Base-by-base conservation (phyloP, 2,113 vertebrate species). In the Sula dactylatra region DNA sequence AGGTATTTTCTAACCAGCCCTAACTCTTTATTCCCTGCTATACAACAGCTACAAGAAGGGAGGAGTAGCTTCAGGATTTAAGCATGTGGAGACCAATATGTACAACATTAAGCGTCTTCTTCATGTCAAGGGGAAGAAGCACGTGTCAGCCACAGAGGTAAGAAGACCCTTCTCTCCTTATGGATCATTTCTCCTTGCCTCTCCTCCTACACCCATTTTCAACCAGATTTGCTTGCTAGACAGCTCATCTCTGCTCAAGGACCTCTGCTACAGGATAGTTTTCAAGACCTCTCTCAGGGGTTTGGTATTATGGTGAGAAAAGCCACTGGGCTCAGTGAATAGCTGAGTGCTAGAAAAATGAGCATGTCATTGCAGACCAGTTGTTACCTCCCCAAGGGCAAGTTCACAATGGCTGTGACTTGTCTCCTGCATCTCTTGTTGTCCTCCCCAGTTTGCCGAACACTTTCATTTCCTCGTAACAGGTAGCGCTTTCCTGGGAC, bases 11-110 rank as follows among this genome's bases (percentile, higher is more conserved):
- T 50, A 83, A 70, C 19, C 40, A 55, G 7, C 26, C 73, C 55
- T 56, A 52, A 78, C n/a, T 87, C 31, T 82, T 80, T 47, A 21
- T 74, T 76, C 11, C 25, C 44, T 86, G 54, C 59, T 61, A 16
- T 56, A 27, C 55, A 77, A 76, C 98, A 99, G 99, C 95, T 99
- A 99, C 97, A 99, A 99, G 97, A 99, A 99, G 92, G 99, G 99
- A 16, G 99, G 99, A 16, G 97, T 98, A 77, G 98, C 98, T 34
- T 99, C 99, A 4, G 99, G 99, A 36, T 99, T 99, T 92, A 97
- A 98, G 71, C 99, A 99, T 0, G 98, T 99, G 54, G 99, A 99
- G 94, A 98, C 98, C n/a, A 99, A 99, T 26, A 90, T 97, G 95
- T 99, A 99, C 97, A 98, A 99, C 84, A 97, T 99, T 94, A 98